Evolutionary conservation across 2,888 invertebrate species (phyloP).

Genomic region (Julus scanicus): DNA sequence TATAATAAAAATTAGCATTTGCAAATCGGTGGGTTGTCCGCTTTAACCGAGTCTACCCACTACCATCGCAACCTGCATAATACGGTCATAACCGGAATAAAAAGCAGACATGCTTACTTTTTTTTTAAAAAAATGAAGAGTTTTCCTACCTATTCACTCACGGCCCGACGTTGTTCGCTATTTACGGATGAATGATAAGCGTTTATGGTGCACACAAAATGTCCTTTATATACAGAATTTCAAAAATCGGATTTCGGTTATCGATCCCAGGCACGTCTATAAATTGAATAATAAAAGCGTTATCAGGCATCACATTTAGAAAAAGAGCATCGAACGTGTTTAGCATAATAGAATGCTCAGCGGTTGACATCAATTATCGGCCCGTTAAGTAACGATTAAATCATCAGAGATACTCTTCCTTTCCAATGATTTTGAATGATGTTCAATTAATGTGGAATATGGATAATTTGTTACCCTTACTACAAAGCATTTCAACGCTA

Average conservation of each 20-base stretch:
- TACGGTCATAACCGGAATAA: background rate
- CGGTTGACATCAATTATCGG: background rate
- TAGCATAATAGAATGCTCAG: background rate
- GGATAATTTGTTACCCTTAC: too few relatives aligned
- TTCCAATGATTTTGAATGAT: background rate
- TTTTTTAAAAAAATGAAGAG: background rate
- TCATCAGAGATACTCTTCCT: background rate
- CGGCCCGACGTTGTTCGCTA: background rate
- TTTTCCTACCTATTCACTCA: background rate
- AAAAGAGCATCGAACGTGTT: background rate
- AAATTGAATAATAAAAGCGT: background rate
- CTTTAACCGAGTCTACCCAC: too few relatives aligned
- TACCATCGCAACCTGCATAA: too few relatives aligned
- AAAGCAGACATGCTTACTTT: background rate
- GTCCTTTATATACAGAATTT: background rate
- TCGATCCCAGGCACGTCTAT: constrained; percentile 25
- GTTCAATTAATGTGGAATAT: background rate
- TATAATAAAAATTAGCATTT: too few relatives aligned
- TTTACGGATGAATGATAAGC: background rate
- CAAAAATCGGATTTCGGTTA: constrained; percentile 15
- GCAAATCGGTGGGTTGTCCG: too few relatives aligned
- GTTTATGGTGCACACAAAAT: background rate
- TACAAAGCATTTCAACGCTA: too few relatives aligned
- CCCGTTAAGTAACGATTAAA: constrained; percentile 4
- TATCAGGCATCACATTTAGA: background rate